Base-by-base conservation (phyloP, 2,888 invertebrate species). In the Heliothis peltigera region DNA sequence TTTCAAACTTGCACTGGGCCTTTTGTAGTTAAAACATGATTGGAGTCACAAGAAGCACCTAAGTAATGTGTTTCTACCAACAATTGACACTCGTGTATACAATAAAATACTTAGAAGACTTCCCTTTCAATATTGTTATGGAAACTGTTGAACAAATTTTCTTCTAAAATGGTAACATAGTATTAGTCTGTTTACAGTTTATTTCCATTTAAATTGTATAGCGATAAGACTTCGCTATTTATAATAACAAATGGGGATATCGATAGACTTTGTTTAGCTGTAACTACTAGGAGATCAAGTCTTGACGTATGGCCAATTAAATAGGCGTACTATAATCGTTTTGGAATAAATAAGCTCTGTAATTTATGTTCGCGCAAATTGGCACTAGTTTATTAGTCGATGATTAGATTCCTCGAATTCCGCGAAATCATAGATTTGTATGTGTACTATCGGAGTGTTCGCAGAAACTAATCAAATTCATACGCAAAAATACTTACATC, bases 331-430 rank as follows among this genome's bases (percentile, higher is more conserved):
- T 25, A 3, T 25, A 25, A 25, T 25, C 25, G 25, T 6, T 6
- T 25, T 17, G 35, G 2, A 48, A n/a, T n/a, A 22, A 22, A 15
- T 48, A 39, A n/a, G 1, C 2, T 28, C 10, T n/a, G 5, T 35
- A 35, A 54, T 22, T 22, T 22, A 25, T 19, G 18, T 35, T 32
- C 19, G 21, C 7, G 12, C 35, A 49, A 65, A 69, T 64, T 64
- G 39, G 18, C 39, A 42, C 47, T 8, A 28, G 19, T 15, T 18
- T 19, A 28, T 39, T 18, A 46, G 8, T 4, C 25, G 39, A 61
- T 49, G 21, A 65, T 65, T 60, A 60, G 49, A 69, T 60, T 49
- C n/a, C 21, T n/a, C 28, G 18, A n/a, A 15, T 69, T 51, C 70
- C 18, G n/a, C 44, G 65, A 69, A 65, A 65, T 59, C n/a, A 18